These are phyloP conservation scores for Oceanodroma tethys DNA, from an alignment of 2,113 vertebrate genomes.

Conservation along the genomic window DNA sequence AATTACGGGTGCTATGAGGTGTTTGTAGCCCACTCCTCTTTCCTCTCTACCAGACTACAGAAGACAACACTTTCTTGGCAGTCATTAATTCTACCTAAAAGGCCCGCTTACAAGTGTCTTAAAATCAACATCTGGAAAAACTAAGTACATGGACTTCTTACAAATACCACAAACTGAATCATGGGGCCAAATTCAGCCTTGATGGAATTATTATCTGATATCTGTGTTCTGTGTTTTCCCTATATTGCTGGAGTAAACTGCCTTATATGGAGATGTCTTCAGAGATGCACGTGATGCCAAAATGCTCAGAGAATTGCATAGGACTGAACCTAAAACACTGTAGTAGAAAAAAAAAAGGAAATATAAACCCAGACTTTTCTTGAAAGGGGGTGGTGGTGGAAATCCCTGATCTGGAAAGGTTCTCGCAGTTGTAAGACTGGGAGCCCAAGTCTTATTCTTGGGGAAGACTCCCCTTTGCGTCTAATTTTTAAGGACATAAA, in stretches of 20 bases:
- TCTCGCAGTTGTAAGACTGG: not conserved
- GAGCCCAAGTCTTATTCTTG: not conserved
- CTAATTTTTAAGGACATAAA: not conserved
- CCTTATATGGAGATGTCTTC: constrained; percentile 51
- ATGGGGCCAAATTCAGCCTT: constrained; percentile 19
- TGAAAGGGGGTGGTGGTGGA: not conserved
- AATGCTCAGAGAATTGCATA: constrained; percentile 14
- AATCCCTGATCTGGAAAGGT: not conserved
- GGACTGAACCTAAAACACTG: not conserved
- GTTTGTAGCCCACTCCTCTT: not conserved
- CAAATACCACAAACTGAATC: constrained; percentile 27
- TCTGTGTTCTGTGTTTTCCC: not conserved
- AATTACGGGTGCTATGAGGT: not conserved
- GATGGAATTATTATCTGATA: constrained; percentile 48
- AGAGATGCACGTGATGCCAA: constrained; percentile 1
- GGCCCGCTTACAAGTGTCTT: not conserved
- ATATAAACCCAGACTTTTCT: not conserved
- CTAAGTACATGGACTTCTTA: not conserved
- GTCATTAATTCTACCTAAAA: constrained; percentile 8
- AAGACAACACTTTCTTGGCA: constrained; percentile 19
- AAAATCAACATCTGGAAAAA: constrained; percentile 56
- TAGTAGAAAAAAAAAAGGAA: not conserved
- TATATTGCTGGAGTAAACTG: not conserved
- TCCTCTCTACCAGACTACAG: constrained; percentile 6
- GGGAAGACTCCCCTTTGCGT: not conserved